Base-by-base conservation (phyloP, 2,797 vertebrate genomes). In the Centroberyx gerrardi region DNA sequence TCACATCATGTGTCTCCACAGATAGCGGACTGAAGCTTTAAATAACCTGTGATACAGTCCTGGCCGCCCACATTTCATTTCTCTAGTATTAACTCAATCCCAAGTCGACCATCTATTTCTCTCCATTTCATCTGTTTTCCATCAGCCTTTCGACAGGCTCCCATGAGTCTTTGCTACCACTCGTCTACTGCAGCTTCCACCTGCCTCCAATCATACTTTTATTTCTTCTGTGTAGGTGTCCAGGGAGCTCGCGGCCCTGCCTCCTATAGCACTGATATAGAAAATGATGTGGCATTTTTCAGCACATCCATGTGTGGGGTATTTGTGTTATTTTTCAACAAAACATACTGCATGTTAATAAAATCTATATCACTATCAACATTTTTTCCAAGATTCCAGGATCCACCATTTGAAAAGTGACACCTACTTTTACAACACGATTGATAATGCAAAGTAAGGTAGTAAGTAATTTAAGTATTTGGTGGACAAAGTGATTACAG, bases 51-150 rank as follows among this genome's bases (percentile, higher is more conserved):
- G 58, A 14, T 44, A 36, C 36, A 59, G 46, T 28, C 12, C 13
- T 0, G 7, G 44, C 5, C 8, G 4, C 70, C 14, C 31, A 60
- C 40, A 49, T 56, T 38, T 68, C 51, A 62, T 31, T 62, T 48
- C 74, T 65, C 13, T 67, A 60, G 42, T 22, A 66, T 59, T 69
- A 48, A 75, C 62, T 76, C 56, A 46, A 52, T 74, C 63, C 22
- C 38, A 7, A 59, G 33, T 65, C 68, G 0, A 58, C 28, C 0
- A 58, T 0, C 29, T 15, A 1, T 70, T 70, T 67, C 53, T 69
- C 38, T 65, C 56, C 53, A n/a, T 49, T 78, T 72, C 56, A 74
- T 69, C 53, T 68, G 53, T 71, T 80, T 51, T 68, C 68, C 44
- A 52, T 74, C 74, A 71, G 72, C 10, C 53, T 22, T 38, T 60